These are phyloP conservation scores for Zygothrica quintamaculata DNA, from an alignment of 2,888 invertebrate species.

Conservation along the genomic window DNA sequence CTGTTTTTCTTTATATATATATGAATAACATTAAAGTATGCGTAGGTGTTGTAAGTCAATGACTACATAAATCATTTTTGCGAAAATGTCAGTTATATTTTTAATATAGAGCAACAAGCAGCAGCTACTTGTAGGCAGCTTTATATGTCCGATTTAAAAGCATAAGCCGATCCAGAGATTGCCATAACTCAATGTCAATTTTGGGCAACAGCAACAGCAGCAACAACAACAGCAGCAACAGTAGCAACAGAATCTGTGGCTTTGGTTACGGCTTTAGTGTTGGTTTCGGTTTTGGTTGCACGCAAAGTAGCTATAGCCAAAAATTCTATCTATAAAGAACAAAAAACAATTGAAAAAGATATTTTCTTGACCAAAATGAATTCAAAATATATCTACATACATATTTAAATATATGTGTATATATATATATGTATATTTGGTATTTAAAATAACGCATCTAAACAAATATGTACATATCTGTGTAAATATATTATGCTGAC, in stretches of 20 bases:
- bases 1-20: no score
- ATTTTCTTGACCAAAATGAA: constrained; percentile 53
- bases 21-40: constrained; percentile 47
- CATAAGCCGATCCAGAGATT: constrained; percentile 40
- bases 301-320: no score
- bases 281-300: no score
- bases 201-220: constrained; percentile 31
- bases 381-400: constrained; percentile 59
- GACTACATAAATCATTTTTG: constrained; percentile 68
- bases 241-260: constrained; percentile 4
- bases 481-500: no score
- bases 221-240: constrained; percentile 12
- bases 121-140: constrained; percentile 17
- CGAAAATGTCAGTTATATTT: constrained; percentile 34
- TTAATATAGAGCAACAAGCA: constrained; percentile 19
- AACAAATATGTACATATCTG: constrained; percentile 2
- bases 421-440: constrained; percentile 19
- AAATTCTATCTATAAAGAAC: no score
- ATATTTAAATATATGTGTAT: no score
- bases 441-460: constrained; percentile 59
- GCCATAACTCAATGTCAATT: constrained; percentile 76
- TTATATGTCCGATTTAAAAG: constrained; percentile 34
- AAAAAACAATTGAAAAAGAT: constrained; percentile 54
- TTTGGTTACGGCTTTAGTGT: no score
- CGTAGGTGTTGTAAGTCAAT: constrained; percentile 43